These are phyloP conservation scores for Drosophila subsilvestris DNA, from an alignment of 2,888 invertebrate genomes.

Conservation along the genomic window DNA sequence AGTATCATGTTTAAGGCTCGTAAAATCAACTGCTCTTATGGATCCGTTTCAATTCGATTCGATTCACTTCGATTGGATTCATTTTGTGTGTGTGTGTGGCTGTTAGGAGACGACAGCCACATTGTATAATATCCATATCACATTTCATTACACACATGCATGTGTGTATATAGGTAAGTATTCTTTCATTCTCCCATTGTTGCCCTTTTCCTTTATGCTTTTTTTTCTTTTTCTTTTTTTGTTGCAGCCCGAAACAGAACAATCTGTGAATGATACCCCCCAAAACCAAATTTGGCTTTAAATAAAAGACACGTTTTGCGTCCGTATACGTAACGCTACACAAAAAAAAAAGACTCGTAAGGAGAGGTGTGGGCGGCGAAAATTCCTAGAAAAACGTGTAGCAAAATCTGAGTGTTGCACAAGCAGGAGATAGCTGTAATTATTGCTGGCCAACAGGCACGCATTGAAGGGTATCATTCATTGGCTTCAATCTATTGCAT, in stretches of 20 bases:
- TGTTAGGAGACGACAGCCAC: conserved; percentile 2
- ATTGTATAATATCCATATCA: conserved; percentile 52
- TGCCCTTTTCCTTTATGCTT: conserved; percentile 1
- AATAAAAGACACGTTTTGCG: conserved; percentile 20
- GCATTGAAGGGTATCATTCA: too few species aligned
- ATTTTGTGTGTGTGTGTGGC: not conserved
- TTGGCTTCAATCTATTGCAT: too few species aligned
- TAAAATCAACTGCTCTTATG: conserved; percentile 44
- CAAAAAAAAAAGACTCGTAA: conserved; percentile 6
- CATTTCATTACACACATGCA: conserved; percentile 28
- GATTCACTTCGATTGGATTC: conserved; percentile 16
- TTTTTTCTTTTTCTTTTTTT: conserved; percentile 1
- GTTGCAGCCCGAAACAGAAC: conserved; percentile 18
- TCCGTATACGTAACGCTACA: conserved; percentile 49
- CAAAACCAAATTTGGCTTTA: not conserved
- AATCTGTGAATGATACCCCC: conserved; percentile 8
- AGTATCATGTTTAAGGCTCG: conserved; percentile 52
- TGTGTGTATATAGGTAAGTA: not conserved
- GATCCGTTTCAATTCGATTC: conserved; percentile 12
- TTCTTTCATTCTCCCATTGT: conserved; percentile 2
- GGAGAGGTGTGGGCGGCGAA: too few species aligned
- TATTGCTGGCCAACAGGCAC: too few species aligned
- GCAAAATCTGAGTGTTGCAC: too few species aligned
- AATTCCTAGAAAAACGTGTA: too few species aligned
- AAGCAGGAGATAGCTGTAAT: too few species aligned